Conservation (phyloP, 2,113 vertebrate genomes). For the Vidua macroura region DNA sequence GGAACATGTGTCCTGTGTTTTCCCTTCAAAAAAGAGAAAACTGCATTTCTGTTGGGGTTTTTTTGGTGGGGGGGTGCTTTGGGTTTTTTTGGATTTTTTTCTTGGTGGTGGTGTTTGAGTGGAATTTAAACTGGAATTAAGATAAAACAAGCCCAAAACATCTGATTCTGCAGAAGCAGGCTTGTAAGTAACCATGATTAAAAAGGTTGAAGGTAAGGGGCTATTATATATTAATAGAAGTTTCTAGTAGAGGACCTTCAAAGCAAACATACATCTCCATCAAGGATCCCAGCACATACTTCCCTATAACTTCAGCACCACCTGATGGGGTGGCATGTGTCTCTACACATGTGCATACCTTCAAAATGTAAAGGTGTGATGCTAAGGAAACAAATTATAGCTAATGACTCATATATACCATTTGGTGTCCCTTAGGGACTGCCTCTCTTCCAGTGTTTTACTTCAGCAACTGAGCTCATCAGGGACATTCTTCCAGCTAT, state of each 20-base stretch:
- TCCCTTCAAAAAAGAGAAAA: background rate
- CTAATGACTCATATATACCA: background rate
- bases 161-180: background rate
- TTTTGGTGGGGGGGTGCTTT: too few species aligned
- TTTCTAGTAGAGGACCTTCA: background rate
- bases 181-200: background rate
- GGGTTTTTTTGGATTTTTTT: background rate
- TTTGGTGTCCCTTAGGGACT: background rate
- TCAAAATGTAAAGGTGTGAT: background rate
- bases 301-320: background rate
- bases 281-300: background rate
- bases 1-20: background rate
- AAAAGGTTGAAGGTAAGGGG: background rate
- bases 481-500: background rate
- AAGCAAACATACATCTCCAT: background rate
- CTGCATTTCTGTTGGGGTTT: background rate
- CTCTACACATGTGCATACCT: rapidly evolving
- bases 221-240: background rate
- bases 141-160: background rate
- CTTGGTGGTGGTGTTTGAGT: background rate
- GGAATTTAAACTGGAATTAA: background rate
- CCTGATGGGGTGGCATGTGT: background rate
- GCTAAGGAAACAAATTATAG: background rate
- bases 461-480: background rate
- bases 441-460: background rate